Evolutionary conservation across 2,888 invertebrate species (phyloP), one percentile per base, ranked within the genome.

Genomic region (Eulithis prunata): DNA sequence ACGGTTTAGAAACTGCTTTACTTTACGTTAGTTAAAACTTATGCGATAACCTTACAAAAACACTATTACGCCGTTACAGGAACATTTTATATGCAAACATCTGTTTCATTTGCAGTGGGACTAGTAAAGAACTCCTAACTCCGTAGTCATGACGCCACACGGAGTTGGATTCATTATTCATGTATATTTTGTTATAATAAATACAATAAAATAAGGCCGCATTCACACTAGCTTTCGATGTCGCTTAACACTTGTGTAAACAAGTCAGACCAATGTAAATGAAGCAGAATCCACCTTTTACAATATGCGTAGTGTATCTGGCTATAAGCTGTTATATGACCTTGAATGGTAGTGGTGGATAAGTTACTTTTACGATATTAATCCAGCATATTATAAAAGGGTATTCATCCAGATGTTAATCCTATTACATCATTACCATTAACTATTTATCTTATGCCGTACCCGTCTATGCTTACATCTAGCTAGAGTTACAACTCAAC

Each of bases 101-200:
- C 85, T 88, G 88, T 90, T 86, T 84, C 85, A 88, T 88, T 91
- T 91, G 91, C 90, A 91, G 91, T 89, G 89, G 87, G 92, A 92
- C 92, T 92, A 92, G 91, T 90, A 89, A 85, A 85, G 80, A 85
- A 84, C 85, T 82, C 83, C 82, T 82, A 75, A 78, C 78, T 78
- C 78, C 79, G 79, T 77, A 72, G 84, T 85, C 83, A 82, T 84
- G 83, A 75, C 81, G 78, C 74, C 80, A 75, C 77, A 74, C 76
- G 83, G 83, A 87, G 86, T 82, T 80, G 73, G 79, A 78, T 84
- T 78, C 81, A 80, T 79, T 74, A 78, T 41, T 68, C 46, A 64
- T 82, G 76, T 81, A 78, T 78, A 79, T 78, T 74, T 77, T 76
- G 75, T 78, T 68, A 70, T 76, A 64, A 72, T 84, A 78, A 78